phyloP scores from a whole-genome alignment of 92 coral and sea anemone genomes.

The Porites divaricata region DNA sequence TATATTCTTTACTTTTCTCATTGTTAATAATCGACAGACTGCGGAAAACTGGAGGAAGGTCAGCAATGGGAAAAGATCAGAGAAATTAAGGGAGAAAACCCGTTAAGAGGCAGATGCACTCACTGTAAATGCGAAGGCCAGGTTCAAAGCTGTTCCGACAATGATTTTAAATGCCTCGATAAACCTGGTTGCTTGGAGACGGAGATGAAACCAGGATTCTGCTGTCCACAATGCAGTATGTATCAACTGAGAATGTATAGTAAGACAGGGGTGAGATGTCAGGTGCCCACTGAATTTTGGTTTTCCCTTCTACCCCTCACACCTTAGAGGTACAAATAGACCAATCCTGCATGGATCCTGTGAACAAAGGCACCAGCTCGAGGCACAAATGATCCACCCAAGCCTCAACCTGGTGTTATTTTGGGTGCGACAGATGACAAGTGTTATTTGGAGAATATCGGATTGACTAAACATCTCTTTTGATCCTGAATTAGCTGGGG shows the following conservation, averaged over 20 bases:
- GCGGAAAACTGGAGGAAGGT: not conserved
- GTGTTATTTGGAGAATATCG: too few relatives aligned
- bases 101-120: constrained; percentile 22
- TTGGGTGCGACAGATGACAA: too few relatives aligned
- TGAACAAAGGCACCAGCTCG: too few relatives aligned
- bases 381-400: too few relatives aligned
- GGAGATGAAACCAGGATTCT: not conserved
- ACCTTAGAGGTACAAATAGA: too few relatives aligned
- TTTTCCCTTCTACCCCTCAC: too few relatives aligned
- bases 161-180: not conserved
- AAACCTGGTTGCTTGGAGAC: constrained; percentile 19
- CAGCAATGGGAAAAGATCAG: constrained; percentile 18
- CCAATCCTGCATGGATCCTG: too few relatives aligned
- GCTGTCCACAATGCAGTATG: constrained; percentile 43
- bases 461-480: too few relatives aligned
- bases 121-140: not conserved
- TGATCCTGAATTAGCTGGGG: too few relatives aligned
- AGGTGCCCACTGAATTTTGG: too few relatives aligned
- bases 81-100: constrained; percentile 2
- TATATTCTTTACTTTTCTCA: not conserved
- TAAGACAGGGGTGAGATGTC: not conserved
- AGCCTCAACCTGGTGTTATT: too few relatives aligned
- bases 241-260: not conserved
- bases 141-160: not conserved
- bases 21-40: not conserved